Base-by-base conservation (phyloP, 1,140 invertebrate species). In the Brachionus koreanus region DNA sequence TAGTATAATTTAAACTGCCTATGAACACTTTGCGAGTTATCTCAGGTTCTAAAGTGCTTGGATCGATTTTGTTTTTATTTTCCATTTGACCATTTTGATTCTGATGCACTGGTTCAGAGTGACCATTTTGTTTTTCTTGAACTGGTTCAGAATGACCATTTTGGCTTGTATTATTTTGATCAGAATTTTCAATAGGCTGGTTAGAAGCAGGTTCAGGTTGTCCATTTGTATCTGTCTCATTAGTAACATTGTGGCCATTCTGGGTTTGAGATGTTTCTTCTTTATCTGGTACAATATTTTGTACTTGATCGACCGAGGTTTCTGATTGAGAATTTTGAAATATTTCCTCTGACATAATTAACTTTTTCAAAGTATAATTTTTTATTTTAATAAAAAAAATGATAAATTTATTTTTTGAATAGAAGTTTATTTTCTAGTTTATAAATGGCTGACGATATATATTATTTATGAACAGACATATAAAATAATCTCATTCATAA, bases 1-100 rank as follows among this genome's bases (percentile, higher is more conserved):
- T 82, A 13, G 23, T 69, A 23, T 82, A 82, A 16, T 37, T 72
- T n/a, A 82, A 57, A 61, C 65, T 57, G 29, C 82, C 82, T 7
- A 82, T 35, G 35, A 82, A 82, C 1, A 82, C 69, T 33, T 82
- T 82, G 13, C 82, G 63, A 39, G 12, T 46, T 25, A 67, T 35
- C 61, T 82, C 82, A 7, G 82, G 65, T 42, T 75, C 65, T 7
- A 81, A 9, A 29, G 39, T 74, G 25, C 25, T 35, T 13, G 12
- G 19, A 3, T 74, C 69, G 1, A 74, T 74, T 29, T 23, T 19
- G 16, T 12, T 19, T n/a, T 13, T 1, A 4, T 13, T 16, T 5
- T 46, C 42, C 6, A n/a, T 3, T 12, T 65, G 23, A 65, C 61
- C 61, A 29, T 65, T 65, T 61, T 61, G 52, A n/a, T 19, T 19